These are phyloP conservation scores for Triops longicaudatus DNA, from an alignment of 1,140 invertebrate species.

Conservation along the genomic window DNA sequence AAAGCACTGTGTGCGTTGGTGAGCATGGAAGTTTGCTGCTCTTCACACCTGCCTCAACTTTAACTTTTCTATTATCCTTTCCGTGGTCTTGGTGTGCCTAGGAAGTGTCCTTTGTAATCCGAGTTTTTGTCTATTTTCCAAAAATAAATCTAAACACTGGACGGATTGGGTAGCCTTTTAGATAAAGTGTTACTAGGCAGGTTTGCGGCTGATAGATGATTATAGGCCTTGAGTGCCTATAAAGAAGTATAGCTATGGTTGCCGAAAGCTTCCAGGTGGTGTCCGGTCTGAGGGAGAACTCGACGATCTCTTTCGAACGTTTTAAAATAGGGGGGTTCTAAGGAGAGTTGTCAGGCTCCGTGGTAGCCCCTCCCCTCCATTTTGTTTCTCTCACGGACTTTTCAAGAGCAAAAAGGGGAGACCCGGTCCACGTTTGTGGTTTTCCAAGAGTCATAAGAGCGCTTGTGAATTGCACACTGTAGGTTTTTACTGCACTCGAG, in stretches of 20 bases:
- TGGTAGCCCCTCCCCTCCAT: background rate
- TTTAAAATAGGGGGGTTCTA: background rate
- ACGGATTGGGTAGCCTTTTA: background rate
- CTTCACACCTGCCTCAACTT: background rate
- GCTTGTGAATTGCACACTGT: slow-evolving; percentile 11
- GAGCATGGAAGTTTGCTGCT: background rate
- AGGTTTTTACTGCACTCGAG: background rate
- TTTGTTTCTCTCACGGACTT: background rate
- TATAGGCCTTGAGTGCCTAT: background rate
- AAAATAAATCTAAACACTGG: background rate
- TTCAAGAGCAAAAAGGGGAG: background rate
- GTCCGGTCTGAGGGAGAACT: background rate
- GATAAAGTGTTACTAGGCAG: background rate
- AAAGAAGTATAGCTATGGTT: background rate
- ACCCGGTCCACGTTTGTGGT: background rate
- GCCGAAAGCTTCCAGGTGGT: slow-evolving; percentile 1
- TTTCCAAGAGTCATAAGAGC: slow-evolving; percentile 11
- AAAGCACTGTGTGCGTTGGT: background rate
- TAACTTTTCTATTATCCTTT: background rate
- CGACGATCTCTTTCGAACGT: background rate
- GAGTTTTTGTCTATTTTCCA: background rate
- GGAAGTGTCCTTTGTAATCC: too few species aligned
- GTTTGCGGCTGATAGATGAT: background rate
- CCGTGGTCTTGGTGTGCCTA: background rate
- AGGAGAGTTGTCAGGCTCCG: background rate